These are phyloP conservation scores for Pecten maximus DNA, from an alignment of 2,888 invertebrate genomes.

Conservation along the genomic window DNA sequence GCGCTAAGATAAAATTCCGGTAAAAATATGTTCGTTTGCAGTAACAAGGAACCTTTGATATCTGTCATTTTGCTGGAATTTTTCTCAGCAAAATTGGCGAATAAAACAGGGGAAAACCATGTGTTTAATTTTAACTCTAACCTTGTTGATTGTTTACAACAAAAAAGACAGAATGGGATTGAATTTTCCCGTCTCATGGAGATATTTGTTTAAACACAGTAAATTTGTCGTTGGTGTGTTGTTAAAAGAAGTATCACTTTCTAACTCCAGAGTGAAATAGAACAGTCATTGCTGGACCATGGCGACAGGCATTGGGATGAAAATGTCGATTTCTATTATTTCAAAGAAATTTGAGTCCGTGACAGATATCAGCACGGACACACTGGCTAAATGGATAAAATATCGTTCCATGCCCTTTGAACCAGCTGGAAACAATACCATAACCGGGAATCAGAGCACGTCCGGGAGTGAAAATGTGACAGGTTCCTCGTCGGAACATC, in stretches of 20 bases:
- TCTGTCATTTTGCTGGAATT: no score
- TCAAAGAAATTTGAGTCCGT: constrained; percentile 64
- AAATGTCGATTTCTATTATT: constrained; percentile 62
- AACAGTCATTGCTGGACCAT: neutral
- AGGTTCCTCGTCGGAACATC: neutral
- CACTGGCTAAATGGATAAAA: constrained; percentile 55
- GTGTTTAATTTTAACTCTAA: no score
- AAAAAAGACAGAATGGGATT: no score
- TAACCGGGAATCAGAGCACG: neutral
- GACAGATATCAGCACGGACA: constrained; percentile 62
- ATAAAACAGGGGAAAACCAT: no score
- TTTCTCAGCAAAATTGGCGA: no score
- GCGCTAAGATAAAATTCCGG: no score
- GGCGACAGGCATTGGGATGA: constrained; percentile 65
- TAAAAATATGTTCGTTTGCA: no score
- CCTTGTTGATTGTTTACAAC: no score
- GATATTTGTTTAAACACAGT: no score
- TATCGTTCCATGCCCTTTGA: neutral
- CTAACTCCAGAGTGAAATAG: neutral
- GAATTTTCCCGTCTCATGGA: no score
- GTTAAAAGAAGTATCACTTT: neutral
- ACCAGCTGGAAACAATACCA: neutral
- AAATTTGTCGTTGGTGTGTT: no score
- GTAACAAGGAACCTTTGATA: no score
- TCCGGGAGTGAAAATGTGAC: neutral